Evolutionary conservation across 2,888 invertebrate species (phyloP), one percentile per base, ranked within the genome.

Genomic region (Beris morrisii): DNA sequence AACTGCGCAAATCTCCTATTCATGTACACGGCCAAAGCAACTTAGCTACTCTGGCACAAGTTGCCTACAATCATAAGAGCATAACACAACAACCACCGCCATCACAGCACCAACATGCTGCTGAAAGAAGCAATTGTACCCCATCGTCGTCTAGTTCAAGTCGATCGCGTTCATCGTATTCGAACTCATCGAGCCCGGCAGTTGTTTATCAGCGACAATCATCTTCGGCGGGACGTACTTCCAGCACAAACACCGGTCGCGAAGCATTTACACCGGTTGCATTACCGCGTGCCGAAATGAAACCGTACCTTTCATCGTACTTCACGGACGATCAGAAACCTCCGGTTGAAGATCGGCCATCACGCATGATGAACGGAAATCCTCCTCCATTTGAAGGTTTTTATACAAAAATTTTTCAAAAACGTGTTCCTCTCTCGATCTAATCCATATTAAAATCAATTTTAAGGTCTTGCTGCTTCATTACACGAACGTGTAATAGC

Each of bases 401-500:
- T 22, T 30, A 53, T 30, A 11, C 28, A 11, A 54, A 11, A 44
- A 11, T 12, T 12, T 12, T 48, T 46, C 6, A 15, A 61, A 11
- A 5, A 50, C 1, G 46, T 61, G 3, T 22, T 48, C 9, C 11
- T 44, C 44, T n/a, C 44, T 9, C 44, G 22, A 12, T 44, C 44
- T 9, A 44, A 44, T 44, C 2, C 1, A 44, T 44, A 44, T 32
- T 11, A 54, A 22, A 43, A 31, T 15, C 12, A 32, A 22, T 44
- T 9, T 15, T 64, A 86, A 38, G 92, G 93, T 67, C 79, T 93
- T 68, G 93, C 93, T 30, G 93, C 92, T 59, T 91, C 91, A 65
- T 80, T 93, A 70, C 92, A 92, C 77, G 91, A 90, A 67, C 86
- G 92, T 72, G 90, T 92, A 72, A 83, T 92, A 64, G 87, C 87